Base-by-base conservation (phyloP, 2,113 vertebrate species). In the Brachyhypopomus gauderio region DNA sequence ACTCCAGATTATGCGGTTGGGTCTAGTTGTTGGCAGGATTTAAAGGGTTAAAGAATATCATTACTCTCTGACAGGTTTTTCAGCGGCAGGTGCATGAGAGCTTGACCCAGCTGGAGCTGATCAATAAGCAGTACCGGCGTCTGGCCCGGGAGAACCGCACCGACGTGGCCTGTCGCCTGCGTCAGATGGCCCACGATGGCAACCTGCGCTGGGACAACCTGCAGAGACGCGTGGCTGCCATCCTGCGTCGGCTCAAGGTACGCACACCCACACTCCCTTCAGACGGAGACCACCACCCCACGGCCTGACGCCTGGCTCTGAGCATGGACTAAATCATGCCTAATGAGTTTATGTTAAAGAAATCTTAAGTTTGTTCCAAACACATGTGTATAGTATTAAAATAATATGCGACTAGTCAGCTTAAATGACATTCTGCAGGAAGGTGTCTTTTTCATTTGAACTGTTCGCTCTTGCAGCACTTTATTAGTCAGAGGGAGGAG, bases 121-220 rank as follows among this genome's bases (percentile, higher is more conserved):
- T 99, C 91, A 99, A 98, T 87, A 99, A 99, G 88, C 98, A 99
- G 1, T 99, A 99, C 85, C 95, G 96, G 0, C 95, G 97, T 34
- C 89, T 99, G 87, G 97, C 97, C 72, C 90, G 97, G 41, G 98
- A 99, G 88, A 98, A 98, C 86, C 98, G 98, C 85, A 99, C 97
- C 0, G 98, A 99, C 41, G 92, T 95, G 0, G 88, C 92, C 2
- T 92, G 95, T 72, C 92, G 88, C 66, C 95, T 99, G 67, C 95
- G 94, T 63, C 95, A 97, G 84, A 98, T 96, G 97, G 94, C 96
- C 27, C 94, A 98, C 0, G 92, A 96, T 17, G 96, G 95, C 63
- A 99, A 99, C 86, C 96, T 95, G 88, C 90, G 97, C 88, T 99
- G 97, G 98, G 98, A 99, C 91, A 93, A 96, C 86, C 92, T 99